Conservation (phyloP, 1,140 invertebrate genomes). For the Caenorhabditis brenneri region DNA sequence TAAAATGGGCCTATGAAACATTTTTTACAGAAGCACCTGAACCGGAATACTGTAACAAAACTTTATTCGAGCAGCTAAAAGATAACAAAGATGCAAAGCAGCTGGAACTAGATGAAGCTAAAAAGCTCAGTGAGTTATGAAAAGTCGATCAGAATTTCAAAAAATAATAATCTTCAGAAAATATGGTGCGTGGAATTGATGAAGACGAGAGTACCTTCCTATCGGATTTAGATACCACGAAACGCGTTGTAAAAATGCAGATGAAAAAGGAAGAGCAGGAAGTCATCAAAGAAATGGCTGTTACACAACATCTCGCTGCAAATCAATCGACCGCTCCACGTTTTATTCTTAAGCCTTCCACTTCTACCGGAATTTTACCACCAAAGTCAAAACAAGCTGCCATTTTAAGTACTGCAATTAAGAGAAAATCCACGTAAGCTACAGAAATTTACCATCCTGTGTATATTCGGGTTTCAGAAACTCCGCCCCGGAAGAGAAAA, state of each 20-base stretch:
- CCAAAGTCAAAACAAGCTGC: constrained; percentile 55
- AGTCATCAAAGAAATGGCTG: constrained; percentile 56
- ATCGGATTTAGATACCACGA: constrained; percentile 81
- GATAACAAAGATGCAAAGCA: constrained; percentile 88
- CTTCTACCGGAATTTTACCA: not conserved
- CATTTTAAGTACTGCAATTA: constrained; percentile 49
- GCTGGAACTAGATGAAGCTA: constrained; percentile 89
- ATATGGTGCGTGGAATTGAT: constrained; percentile 90
- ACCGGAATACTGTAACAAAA: constrained; percentile 78
- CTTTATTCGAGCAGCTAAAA: constrained; percentile 85
- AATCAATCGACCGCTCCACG: not conserved
- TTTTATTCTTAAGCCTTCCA: constrained; percentile 26
- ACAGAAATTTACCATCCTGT: too few species aligned
- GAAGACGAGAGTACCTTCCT: constrained; percentile 93
- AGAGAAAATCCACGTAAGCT: constrained; percentile 49
- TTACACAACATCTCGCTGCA: constrained; percentile 34
- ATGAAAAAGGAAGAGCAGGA: constrained; percentile 67
- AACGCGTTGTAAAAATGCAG: constrained; percentile 60
- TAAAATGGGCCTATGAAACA: constrained; percentile 26
- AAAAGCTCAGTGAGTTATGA: constrained; percentile 80
- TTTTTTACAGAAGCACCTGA: constrained; percentile 78
- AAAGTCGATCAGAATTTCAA: not conserved
- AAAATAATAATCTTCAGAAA: constrained; percentile 75
- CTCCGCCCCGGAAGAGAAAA: not conserved
- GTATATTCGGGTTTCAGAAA: not conserved